Evolutionary conservation across 2,797 vertebrate genomes (phyloP).

Genomic region (Aselliscus stoliczkanus): DNA sequence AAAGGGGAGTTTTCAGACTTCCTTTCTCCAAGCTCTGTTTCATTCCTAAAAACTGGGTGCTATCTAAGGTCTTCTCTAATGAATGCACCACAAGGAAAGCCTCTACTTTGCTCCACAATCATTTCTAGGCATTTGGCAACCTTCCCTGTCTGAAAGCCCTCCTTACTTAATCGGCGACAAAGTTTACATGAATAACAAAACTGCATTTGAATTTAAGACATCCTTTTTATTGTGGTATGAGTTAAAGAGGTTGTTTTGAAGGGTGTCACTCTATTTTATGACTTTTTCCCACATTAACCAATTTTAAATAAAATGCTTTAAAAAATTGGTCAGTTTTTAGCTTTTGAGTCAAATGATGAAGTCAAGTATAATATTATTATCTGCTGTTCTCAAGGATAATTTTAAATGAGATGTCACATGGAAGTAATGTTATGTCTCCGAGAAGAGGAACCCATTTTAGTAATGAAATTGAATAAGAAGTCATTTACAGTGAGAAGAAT

Average conservation of each 20-base stretch:
- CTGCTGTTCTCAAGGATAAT: slow-evolving; percentile 66
- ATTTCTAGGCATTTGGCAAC: not conserved
- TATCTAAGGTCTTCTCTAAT: not conserved
- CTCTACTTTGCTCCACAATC: not conserved
- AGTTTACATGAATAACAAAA: not conserved
- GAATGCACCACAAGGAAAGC: not conserved
- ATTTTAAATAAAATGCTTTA: slow-evolving; percentile 68
- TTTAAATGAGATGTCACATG: slow-evolving; percentile 74
- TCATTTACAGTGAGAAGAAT: slow-evolving; percentile 36
- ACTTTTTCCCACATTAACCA: slow-evolving; percentile 52
- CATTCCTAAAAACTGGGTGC: not conserved
- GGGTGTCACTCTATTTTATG: slow-evolving; percentile 60
- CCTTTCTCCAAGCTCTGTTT: not conserved
- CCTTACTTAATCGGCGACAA: not conserved
- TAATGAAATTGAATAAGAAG: slow-evolving; percentile 54
- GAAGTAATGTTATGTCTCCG: slow-evolving; percentile 67
- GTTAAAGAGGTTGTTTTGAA: slow-evolving; percentile 59
- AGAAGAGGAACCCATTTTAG: slow-evolving; percentile 65
- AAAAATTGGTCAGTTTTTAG: slow-evolving; percentile 62
- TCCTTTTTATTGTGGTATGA: not conserved
- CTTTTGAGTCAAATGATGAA: slow-evolving; percentile 65
- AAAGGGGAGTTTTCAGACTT: not conserved
- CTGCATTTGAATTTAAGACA: slow-evolving; percentile 14
- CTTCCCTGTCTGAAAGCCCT: not conserved
- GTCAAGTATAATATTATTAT: slow-evolving; percentile 67